Conservation (phyloP, 1,140 invertebrate species). For the Drosophila sechellia region DNA sequence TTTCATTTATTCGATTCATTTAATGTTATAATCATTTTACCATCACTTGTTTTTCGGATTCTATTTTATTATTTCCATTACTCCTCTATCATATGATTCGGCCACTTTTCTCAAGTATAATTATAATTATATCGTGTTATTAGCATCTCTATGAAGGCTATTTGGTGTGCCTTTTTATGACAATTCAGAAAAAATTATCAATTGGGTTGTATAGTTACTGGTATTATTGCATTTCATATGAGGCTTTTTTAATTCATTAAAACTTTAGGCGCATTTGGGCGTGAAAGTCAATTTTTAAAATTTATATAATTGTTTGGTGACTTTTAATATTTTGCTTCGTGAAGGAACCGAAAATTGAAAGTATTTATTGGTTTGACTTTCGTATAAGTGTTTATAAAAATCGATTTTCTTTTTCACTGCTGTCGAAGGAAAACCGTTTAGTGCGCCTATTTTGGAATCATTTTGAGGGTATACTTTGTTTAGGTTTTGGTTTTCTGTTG, state of each 20-base stretch:
- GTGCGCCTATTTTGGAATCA: slow-evolving; percentile 30
- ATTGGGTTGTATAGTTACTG: slow-evolving; percentile 44
- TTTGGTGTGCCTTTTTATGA: slow-evolving; percentile 75
- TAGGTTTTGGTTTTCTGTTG: slow-evolving; percentile 6
- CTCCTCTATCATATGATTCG: slow-evolving; percentile 45
- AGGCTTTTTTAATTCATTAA: slow-evolving; percentile 39
- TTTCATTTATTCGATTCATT: slow-evolving; percentile 81
- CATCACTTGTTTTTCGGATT: slow-evolving; percentile 61
- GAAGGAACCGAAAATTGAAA: slow-evolving; percentile 43
- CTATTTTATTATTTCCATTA: slow-evolving; percentile 45
- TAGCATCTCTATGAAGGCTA: slow-evolving; percentile 69
- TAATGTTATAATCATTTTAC: slow-evolving; percentile 65
- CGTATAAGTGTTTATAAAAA: slow-evolving; percentile 48
- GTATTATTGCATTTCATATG: slow-evolving; percentile 39
- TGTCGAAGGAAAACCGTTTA: slow-evolving; percentile 36
- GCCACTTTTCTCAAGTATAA: slow-evolving; percentile 44
- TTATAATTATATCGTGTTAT: slow-evolving; percentile 60
- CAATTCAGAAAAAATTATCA: slow-evolving; percentile 62
- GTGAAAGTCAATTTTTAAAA: slow-evolving; percentile 57
- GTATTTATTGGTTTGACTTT: slow-evolving; percentile 27
- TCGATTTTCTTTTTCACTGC: slow-evolving; percentile 17
- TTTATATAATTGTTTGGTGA: slow-evolving; percentile 32
- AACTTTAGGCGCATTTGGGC: slow-evolving; percentile 50
- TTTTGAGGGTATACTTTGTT: slow-evolving; percentile 32
- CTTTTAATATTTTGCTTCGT: slow-evolving; percentile 23